Conservation (phyloP, 2,888 invertebrate species). For the Thera britannica region DNA sequence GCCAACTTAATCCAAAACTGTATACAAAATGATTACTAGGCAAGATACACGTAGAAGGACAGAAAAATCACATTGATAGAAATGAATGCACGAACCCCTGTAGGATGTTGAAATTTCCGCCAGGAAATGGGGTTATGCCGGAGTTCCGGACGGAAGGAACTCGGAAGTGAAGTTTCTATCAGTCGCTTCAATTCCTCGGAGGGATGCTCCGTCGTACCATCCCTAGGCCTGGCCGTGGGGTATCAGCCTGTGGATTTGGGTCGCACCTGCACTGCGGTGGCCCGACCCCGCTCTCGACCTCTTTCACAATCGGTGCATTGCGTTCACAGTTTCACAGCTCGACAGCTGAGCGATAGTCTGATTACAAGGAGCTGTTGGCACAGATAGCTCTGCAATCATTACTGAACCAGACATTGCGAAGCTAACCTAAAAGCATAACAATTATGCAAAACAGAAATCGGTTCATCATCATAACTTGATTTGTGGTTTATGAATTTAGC, state of each 20-base stretch:
- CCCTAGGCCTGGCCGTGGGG: conserved; percentile 21
- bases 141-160: background rate
- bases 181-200: background rate
- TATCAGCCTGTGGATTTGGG: conserved; percentile 58
- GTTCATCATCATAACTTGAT: background rate
- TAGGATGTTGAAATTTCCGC: background rate
- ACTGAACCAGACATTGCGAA: background rate
- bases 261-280: conserved; percentile 77
- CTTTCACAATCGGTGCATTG: conserved; percentile 59
- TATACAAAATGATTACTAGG: too few relatives aligned
- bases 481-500: background rate
- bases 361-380: conserved; percentile 10
- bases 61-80: background rate
- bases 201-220: conserved; percentile 22
- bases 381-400: conserved; percentile 9
- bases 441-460: background rate
- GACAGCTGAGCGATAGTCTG: conserved; percentile 13
- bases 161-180: background rate
- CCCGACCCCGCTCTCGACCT: conserved; percentile 57
- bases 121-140: background rate
- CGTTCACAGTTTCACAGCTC: conserved; percentile 45
- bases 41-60: too few relatives aligned
- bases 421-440: background rate
- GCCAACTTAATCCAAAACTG: background rate
- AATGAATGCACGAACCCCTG: background rate